Percentiles rank a stretch among this genome's conserved stretches.
Conservation (phyloP, 2,797 vertebrate genomes). For the Liparis tanakae region DNA sequence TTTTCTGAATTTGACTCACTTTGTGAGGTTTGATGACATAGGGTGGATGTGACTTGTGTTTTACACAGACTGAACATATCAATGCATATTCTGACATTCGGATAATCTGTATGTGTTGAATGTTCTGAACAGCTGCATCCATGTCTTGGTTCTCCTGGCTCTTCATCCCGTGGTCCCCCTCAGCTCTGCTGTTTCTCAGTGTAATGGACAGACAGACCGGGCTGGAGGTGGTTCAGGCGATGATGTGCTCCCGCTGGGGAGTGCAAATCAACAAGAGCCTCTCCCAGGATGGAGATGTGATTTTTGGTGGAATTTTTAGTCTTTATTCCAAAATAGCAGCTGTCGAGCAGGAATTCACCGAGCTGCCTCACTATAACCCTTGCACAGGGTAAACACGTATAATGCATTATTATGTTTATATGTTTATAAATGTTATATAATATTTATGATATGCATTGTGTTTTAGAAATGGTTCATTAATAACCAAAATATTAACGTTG, state of each 20-base stretch:
- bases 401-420: not conserved
- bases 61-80: slow-evolving; percentile 4
- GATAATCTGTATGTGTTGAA: not conserved
- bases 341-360: slow-evolving; percentile 60
- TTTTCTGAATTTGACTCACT: not conserved
- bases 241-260: slow-evolving; percentile 58
- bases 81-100: not conserved
- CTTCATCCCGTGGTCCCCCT: slow-evolving; percentile 6
- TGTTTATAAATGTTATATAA: no score
- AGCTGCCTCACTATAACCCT: slow-evolving; percentile 47
- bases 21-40: not conserved
- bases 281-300: slow-evolving; percentile 77
- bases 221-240: slow-evolving; percentile 17
- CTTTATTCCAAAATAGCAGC: slow-evolving; percentile 63
- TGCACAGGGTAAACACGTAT: slow-evolving; percentile 68
- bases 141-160: slow-evolving; percentile 48
- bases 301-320: slow-evolving; percentile 77
- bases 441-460: not conserved
- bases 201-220: slow-evolving; percentile 24
- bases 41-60: not conserved
- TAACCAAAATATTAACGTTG: no score
- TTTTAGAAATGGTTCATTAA: not conserved
- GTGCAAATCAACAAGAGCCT: slow-evolving; percentile 45
- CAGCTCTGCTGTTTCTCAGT: slow-evolving; percentile 47
- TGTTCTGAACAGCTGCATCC: slow-evolving; percentile 30